Evolutionary conservation across 2,113 vertebrate genomes (phyloP).

Genomic region (Chelonoidis abingdonii): DNA sequence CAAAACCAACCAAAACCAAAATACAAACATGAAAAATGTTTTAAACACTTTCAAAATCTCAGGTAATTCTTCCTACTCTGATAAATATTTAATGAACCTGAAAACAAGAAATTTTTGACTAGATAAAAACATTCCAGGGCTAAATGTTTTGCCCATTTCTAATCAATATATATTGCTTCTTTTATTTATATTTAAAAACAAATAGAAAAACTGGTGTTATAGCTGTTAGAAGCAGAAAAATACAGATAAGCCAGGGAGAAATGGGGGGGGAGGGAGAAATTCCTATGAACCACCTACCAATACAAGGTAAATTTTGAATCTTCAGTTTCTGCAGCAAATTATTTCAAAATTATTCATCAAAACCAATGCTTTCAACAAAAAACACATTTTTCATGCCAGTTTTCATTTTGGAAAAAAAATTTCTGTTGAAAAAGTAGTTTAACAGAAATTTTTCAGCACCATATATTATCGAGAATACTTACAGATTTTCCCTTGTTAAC

Average conservation of each 20-base stretch:
- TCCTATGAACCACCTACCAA: neutral
- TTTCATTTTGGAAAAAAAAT: neutral
- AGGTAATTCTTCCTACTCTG: neutral
- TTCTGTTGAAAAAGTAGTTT: neutral
- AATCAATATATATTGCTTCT: neutral
- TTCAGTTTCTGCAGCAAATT: neutral
- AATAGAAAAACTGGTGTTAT: neutral
- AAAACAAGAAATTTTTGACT: neutral
- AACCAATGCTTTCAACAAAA: neutral
- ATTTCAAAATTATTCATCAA: neutral
- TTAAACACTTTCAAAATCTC: neutral
- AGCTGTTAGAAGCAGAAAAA: neutral
- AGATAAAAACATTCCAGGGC: neutral
- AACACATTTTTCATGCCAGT: neutral
- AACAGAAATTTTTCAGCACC: neutral
- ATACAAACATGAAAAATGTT: neutral
- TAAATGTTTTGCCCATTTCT: neutral
- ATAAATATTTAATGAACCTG: neutral
- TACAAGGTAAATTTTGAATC: neutral
- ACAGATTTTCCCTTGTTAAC: neutral
- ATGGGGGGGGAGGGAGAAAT: neutral
- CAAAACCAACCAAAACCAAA: neutral
- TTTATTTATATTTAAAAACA: neutral
- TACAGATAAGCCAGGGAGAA: neutral
- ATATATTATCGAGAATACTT: neutral